Percentiles rank a stretch among this genome's conserved stretches.
phyloP scores from a whole-genome alignment of 2,797 vertebrate genomes.

The Neostethus bicornis region DNA sequence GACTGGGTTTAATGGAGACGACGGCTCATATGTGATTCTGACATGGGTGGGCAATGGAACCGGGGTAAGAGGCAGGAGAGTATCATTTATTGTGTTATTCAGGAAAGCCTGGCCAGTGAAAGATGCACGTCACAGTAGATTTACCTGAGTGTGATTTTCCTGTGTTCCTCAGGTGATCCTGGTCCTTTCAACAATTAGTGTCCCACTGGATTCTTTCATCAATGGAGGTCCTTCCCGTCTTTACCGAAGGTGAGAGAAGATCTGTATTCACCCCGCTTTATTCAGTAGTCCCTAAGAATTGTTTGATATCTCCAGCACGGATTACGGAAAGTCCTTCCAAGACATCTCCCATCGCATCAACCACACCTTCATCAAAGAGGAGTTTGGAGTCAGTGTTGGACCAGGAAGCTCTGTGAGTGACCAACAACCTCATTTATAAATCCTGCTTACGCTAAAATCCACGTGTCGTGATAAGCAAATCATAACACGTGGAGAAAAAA shows the following conservation, averaged over 20 bases:
- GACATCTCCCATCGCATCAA: conserved; percentile 81
- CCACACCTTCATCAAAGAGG: conserved; percentile 81
- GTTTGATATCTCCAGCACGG: conserved; percentile 64
- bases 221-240: conserved; percentile 78
- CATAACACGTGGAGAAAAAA: too few relatives aligned
- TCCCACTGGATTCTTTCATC: conserved; percentile 67
- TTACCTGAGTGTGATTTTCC: not conserved
- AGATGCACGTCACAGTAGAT: not conserved
- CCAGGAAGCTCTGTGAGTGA: conserved; percentile 80
- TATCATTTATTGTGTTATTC: too few relatives aligned
- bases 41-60: conserved; percentile 85
- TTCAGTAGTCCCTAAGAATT: not conserved
- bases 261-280: not conserved
- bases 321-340: conserved; percentile 84
- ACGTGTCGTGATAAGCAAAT: too few relatives aligned
- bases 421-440: not conserved
- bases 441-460: too few relatives aligned
- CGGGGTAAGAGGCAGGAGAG: conserved; percentile 74
- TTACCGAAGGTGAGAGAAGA: conserved; percentile 78
- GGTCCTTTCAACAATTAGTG: conserved; percentile 80
- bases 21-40: conserved; percentile 82
- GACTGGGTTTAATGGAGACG: conserved; percentile 83
- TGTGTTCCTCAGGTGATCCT: conserved; percentile 73
- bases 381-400: conserved; percentile 83
- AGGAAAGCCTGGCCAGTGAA: too few relatives aligned